phyloP scores from a whole-genome alignment of 2,113 vertebrate species.

The Sitta europaea region DNA sequence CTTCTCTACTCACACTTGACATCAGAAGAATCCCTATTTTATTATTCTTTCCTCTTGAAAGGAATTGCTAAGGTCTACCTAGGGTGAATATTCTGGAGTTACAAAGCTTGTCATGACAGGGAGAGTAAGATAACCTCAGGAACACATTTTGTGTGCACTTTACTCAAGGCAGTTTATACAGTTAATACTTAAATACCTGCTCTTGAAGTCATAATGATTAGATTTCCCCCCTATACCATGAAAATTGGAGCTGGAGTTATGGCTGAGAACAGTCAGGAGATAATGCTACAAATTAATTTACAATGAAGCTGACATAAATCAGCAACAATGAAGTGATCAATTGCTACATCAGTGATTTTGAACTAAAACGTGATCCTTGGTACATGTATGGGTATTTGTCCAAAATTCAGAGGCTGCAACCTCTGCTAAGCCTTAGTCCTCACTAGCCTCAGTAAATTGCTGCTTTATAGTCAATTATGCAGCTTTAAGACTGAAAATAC shows the following conservation, averaged over 20 bases:
- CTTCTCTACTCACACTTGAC: neutral
- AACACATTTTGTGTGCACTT: neutral
- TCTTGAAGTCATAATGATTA: neutral
- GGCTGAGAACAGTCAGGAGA: neutral
- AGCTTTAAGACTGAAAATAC: neutral
- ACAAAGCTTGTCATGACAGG: neutral
- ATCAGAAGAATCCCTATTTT: neutral
- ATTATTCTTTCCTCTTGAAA: neutral
- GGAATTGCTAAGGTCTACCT: neutral
- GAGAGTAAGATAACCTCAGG: neutral
- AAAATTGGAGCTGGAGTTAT: neutral
- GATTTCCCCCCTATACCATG: neutral
- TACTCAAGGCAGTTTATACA: neutral
- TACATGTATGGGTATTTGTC: fast-evolving
- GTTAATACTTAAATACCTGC: neutral
- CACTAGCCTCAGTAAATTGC: neutral
- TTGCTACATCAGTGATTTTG: neutral
- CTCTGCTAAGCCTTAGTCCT: neutral
- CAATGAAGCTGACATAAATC: neutral
- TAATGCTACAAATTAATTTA: neutral
- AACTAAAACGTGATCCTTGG: neutral
- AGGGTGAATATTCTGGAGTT: neutral
- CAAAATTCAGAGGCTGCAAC: neutral
- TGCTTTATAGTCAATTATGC: neutral
- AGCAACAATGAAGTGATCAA: neutral